Base-by-base conservation (phyloP, 2,888 invertebrate species). In the Hedychridium roseum region DNA sequence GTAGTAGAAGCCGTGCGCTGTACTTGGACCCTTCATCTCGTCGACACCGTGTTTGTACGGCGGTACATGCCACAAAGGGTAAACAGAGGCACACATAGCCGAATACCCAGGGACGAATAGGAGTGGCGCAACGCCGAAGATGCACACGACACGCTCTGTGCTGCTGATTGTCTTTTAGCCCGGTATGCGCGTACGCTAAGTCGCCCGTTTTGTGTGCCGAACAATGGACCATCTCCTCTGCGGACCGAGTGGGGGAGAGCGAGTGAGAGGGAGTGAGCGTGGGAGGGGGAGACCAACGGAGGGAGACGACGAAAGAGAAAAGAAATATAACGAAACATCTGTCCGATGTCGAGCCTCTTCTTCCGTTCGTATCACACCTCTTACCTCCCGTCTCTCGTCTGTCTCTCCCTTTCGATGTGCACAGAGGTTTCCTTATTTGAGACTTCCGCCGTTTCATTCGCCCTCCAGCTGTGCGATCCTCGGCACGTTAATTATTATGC, bases 401-500 rank as follows among this genome's bases (percentile, higher is more conserved):
- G 14, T 41, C 14, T 35, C 14, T 34, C 27, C 27, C 31, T 12
- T 34, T 30, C 18, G 20, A 27, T 28, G 17, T 39, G 17, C 31
- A 41, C 34, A 17, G 37, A 43, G 4, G 34, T 21, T 41, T 46
- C 44, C 51, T 46, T 49, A 40, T 43, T 50, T 37, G 37, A 21
- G 23, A 16, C 49, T 39, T 36, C 42, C 48, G 45, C 36, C 11
- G 34, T 36, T 16, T 28, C 23, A 28, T 23, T 14, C 38, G 21
- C 32, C 34, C 32, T 36, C 20, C 27, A 15, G n/a, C n/a, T n/a
- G n/a, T n/a, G n/a, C n/a, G n/a, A n/a, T n/a, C 37, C 38, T 30
- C 48, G 36, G 59, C 57, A 23, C 58, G 55, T 64, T 53, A 67
- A 67, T 68, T 64, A 68, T 67, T 68, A 66, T 57, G 56, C 54